A percentile compares a stretch with the other conserved stretches of the same genome.
Conservation (phyloP, 2,888 invertebrate species). For the Leucophenga montana region DNA sequence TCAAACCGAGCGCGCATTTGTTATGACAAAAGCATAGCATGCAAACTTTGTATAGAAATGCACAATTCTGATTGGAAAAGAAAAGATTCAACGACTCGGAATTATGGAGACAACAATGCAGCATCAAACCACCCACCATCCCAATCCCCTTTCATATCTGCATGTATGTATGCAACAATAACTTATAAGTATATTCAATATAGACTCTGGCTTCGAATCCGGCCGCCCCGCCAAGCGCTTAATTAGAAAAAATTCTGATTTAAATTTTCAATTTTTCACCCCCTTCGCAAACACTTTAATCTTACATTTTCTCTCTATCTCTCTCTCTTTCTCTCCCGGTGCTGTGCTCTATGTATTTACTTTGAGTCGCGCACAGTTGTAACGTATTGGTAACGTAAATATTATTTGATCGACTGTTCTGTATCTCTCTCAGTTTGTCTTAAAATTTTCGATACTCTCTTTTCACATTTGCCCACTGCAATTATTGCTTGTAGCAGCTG, state of each 20-base stretch:
- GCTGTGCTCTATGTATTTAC: background rate
- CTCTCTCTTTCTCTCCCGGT: background rate
- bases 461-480: slow-evolving; percentile 10
- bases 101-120: background rate
- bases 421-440: slow-evolving; percentile 7
- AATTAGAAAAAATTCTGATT: too few relatives aligned
- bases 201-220: too few relatives aligned
- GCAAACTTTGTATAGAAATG: too few relatives aligned
- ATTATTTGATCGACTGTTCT: too few relatives aligned
- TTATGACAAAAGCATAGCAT: too few relatives aligned
- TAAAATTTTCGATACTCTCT: background rate
- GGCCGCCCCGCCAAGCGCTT: too few relatives aligned
- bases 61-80: too few relatives aligned
- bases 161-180: background rate
- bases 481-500: slow-evolving; percentile 36
- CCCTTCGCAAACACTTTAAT: slow-evolving; percentile 9
- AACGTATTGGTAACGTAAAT: too few relatives aligned
- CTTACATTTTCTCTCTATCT: slow-evolving; percentile 25
- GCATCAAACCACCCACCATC: background rate
- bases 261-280: background rate
- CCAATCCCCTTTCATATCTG: too few relatives aligned
- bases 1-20: too few relatives aligned
- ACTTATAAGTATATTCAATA: background rate
- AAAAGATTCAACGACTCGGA: too few relatives aligned
- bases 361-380: too few relatives aligned